Conservation (phyloP, 1,140 invertebrate genomes). For the Platyscapa corneri region DNA sequence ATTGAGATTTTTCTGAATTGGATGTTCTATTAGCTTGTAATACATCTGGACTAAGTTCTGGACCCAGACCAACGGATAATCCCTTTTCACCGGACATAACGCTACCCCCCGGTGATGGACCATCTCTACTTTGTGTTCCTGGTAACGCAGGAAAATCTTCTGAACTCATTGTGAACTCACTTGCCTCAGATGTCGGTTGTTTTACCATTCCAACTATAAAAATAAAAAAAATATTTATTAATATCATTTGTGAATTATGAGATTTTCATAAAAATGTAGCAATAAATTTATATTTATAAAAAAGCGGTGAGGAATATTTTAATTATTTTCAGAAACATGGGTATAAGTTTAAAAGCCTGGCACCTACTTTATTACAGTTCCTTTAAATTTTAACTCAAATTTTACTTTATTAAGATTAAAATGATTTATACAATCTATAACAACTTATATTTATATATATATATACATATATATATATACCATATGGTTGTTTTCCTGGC, state of each 20-base stretch:
- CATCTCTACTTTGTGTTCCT: conserved; percentile 78
- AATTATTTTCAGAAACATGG: too few relatives aligned
- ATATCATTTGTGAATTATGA: background rate
- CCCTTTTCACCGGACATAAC: conserved; percentile 75
- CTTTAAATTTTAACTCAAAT: too few relatives aligned
- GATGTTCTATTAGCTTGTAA: conserved; percentile 71
- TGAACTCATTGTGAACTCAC: conserved; percentile 97
- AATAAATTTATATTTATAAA: too few relatives aligned
- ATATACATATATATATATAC: conserved; percentile 68
- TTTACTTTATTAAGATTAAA: too few relatives aligned
- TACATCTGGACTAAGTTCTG: conserved; percentile 71
- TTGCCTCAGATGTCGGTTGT: conserved; percentile 91
- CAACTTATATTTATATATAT: background rate
- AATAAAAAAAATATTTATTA: background rate
- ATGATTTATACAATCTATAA: too few relatives aligned
- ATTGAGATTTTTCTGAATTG: conserved; percentile 72
- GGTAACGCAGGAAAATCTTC: conserved; percentile 99
- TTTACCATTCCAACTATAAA: conserved; percentile 95
- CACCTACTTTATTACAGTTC: too few relatives aligned
- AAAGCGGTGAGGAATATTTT: too few relatives aligned
- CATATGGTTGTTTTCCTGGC: conserved; percentile 91
- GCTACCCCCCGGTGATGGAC: conserved; percentile 74
- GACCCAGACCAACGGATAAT: conserved; percentile 74
- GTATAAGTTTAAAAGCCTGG: too few relatives aligned
- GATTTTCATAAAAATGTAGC: too few relatives aligned